A percentile compares a stretch with the other conserved stretches of the same genome.
phyloP scores from a whole-genome alignment of 2,113 vertebrate genomes.

The Guaruba guarouba region DNA sequence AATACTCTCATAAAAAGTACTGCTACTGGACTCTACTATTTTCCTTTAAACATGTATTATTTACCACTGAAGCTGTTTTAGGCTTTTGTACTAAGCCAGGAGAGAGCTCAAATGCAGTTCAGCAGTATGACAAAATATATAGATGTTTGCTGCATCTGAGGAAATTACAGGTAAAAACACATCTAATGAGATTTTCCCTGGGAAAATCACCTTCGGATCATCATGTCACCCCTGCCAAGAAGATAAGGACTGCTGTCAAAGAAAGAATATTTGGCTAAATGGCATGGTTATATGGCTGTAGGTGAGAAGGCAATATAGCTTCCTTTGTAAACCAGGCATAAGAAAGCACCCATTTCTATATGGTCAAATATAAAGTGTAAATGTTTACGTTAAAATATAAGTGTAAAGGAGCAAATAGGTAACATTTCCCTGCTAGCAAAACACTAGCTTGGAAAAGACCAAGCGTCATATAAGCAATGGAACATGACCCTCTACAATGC shows the following conservation, averaged over 20 bases:
- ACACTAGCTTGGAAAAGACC: neutral
- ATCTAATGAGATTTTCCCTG: neutral
- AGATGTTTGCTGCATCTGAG: neutral
- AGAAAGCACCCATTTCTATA: neutral
- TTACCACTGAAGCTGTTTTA: neutral
- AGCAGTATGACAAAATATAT: neutral
- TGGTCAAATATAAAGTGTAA: neutral
- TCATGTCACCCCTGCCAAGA: neutral
- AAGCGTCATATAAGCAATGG: neutral
- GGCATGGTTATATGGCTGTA: neutral
- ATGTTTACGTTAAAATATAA: neutral
- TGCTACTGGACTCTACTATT: neutral
- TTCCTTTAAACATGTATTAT: neutral
- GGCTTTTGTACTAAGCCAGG: neutral
- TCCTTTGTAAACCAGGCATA: neutral
- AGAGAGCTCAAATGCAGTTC: neutral
- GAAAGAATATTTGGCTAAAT: neutral
- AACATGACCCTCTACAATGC: neutral
- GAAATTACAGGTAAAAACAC: neutral
- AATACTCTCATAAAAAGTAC: neutral
- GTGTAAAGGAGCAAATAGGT: neutral
- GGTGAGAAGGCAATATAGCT: neutral
- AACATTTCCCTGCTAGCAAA: neutral
- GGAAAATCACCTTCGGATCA: neutral
- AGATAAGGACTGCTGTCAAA: neutral